Conservation (phyloP, 1,140 invertebrate genomes). For the Lepidurus apus region DNA sequence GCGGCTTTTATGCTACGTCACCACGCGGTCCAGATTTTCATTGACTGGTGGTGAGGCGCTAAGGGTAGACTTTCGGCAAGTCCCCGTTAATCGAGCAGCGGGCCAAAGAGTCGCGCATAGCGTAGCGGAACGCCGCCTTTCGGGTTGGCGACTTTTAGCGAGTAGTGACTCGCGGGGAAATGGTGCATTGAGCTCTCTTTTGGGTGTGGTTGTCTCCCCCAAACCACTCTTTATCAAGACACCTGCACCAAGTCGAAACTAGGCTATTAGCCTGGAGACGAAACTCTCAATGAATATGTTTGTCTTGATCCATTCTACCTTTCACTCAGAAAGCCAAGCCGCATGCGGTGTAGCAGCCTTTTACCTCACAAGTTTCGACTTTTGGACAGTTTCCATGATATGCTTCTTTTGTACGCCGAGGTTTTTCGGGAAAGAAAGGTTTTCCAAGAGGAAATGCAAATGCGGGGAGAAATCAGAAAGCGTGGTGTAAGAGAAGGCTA, state of each 20-base stretch:
- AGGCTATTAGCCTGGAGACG: slow-evolving; percentile 20
- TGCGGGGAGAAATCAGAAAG: not conserved
- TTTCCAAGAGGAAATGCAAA: not conserved
- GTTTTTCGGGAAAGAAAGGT: not conserved
- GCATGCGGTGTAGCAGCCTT: not conserved
- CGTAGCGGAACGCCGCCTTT: not conserved
- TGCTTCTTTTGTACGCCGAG: too few species aligned
- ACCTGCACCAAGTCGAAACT: not conserved
- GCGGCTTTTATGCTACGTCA: not conserved
- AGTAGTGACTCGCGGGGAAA: too few species aligned
- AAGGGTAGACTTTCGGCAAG: not conserved
- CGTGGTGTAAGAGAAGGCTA: not conserved
- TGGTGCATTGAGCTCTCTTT: not conserved
- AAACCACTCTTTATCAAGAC: not conserved
- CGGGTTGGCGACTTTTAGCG: too few species aligned
- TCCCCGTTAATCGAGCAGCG: not conserved
- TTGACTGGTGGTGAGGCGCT: not conserved
- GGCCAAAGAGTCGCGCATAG: not conserved
- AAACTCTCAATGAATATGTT: slow-evolving; percentile 22
- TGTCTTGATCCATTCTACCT: slow-evolving; percentile 18
- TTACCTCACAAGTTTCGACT: not conserved
- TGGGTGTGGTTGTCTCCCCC: not conserved
- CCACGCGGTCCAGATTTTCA: slow-evolving; percentile 10
- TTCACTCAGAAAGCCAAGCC: not conserved
- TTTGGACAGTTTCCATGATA: too few species aligned